phyloP scores from a whole-genome alignment of 2,888 invertebrate genomes.

The Seira ritae region DNA sequence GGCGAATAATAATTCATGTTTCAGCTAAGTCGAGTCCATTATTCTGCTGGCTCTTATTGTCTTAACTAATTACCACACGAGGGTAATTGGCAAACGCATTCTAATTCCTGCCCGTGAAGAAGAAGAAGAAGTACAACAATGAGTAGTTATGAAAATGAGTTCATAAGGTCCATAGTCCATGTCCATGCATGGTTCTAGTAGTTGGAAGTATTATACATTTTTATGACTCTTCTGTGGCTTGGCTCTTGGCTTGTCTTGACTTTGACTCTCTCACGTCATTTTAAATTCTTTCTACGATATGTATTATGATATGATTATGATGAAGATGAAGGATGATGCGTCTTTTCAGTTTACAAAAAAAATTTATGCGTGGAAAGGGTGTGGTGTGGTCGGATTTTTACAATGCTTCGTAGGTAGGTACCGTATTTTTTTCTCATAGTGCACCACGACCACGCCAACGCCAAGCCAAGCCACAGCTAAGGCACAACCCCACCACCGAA shows the following conservation, averaged over 20 bases:
- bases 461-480: not conserved
- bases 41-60: not conserved
- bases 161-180: conserved; percentile 24
- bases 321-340: not conserved
- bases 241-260: conserved; percentile 30
- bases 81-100: not conserved
- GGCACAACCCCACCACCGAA: not conserved
- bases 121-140: too few species aligned
- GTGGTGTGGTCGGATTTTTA: not conserved
- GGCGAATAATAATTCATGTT: conserved; percentile 7
- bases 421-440: not conserved
- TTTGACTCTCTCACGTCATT: conserved; percentile 13
- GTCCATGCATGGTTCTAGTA: too few species aligned
- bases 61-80: conserved; percentile 15
- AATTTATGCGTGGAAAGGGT: conserved; percentile 2
- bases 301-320: not conserved
- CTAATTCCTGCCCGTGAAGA: not conserved
- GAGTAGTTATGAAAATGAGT: conserved; percentile 22
- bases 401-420: not conserved
- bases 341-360: not conserved
- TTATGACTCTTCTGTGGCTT: too few species aligned
- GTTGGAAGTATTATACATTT: too few species aligned
- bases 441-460: not conserved
- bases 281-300: not conserved
- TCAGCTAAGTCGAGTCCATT: not conserved